phyloP scores from a whole-genome alignment of 92 coral and sea anemone genomes.

The Plumapathes pennacea region DNA sequence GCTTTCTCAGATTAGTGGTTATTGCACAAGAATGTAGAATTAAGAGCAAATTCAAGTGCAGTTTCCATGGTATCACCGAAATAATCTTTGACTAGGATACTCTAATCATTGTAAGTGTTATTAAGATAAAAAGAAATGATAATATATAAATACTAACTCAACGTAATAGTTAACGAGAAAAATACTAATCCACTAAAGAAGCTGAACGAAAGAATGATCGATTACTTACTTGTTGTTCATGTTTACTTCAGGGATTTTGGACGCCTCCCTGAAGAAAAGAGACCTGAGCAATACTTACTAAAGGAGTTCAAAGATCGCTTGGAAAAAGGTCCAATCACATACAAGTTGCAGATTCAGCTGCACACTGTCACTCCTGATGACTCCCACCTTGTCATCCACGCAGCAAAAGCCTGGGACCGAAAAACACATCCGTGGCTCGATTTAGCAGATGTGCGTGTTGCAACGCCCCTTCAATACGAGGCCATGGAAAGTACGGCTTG shows the following conservation, averaged over 20 bases:
- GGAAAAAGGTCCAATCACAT: slow-evolving; percentile 41
- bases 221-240: background rate
- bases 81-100: too few relatives aligned
- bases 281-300: slow-evolving; percentile 58
- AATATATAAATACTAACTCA: too few relatives aligned
- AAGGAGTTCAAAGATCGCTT: slow-evolving; percentile 63
- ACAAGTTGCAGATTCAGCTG: slow-evolving; percentile 87
- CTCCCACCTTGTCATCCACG: slow-evolving; percentile 72
- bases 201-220: too few relatives aligned
- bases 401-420: slow-evolving; percentile 75
- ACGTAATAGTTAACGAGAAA: too few relatives aligned
- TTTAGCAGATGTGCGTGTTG: slow-evolving; percentile 84
- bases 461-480: slow-evolving; percentile 64
- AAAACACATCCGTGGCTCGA: slow-evolving; percentile 89
- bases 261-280: slow-evolving; percentile 59
- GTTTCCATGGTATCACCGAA: too few relatives aligned
- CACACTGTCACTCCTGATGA: slow-evolving; percentile 68
- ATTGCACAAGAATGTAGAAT: too few relatives aligned
- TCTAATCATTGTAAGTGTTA: too few relatives aligned
- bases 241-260: slow-evolving; percentile 12
- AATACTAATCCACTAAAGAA: too few relatives aligned
- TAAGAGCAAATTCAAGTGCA: too few relatives aligned
- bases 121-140: too few relatives aligned
- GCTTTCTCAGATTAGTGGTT: too few relatives aligned
- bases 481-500: slow-evolving; percentile 64